Evolutionary conservation across 1,140 invertebrate species (phyloP), one percentile per base, ranked within the genome.

Genomic region (Medauroidea extradentata): DNA sequence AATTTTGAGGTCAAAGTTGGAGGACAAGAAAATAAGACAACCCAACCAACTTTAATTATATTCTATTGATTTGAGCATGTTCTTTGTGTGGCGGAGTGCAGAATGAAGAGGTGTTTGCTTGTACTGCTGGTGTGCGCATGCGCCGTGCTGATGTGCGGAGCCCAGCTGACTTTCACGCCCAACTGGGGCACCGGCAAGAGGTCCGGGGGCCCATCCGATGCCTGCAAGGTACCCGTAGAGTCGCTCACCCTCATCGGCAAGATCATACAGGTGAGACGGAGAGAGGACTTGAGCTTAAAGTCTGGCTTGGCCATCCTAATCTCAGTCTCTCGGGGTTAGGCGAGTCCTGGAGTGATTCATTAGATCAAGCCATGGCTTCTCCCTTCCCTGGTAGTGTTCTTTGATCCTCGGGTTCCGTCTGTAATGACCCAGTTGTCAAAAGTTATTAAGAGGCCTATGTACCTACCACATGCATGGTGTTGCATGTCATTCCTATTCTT

Each of bases 171-270:
- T 11, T 54, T 54, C 21, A 18, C 34, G 25, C 53, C 53, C 34
- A 43, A 43, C 41, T 54, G 53, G 53, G 49, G 49, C 7, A 54
- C 38, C 19, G 44, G 44, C 44, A 54, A 54, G 53, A 14, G 53
- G 14, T 39, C 34, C n/a, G 53, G 53, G 8, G 24, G 24, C 2
- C 34, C 25, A 14, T 18, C 19, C 21, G 53, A 19, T 3, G 24
- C 18, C 24, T 54, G 53, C 16, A 54, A 54, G 16, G 34, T 24
- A 3, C 42, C 53, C 42, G 23, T 38, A 25, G 53, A 54, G 7
- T 21, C 53, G 7, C 2, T 43, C 38, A 42, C 42, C 29, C 25
- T 41, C 53, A 54, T 54, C 53, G 38, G 42, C 23, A 54, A 54
- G 42, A 34, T 54, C 16, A 25, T 54, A 2, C 53, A 54, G 53